Evolutionary conservation across 2,888 invertebrate genomes (phyloP).

Genomic region (Altica lythri): DNA sequence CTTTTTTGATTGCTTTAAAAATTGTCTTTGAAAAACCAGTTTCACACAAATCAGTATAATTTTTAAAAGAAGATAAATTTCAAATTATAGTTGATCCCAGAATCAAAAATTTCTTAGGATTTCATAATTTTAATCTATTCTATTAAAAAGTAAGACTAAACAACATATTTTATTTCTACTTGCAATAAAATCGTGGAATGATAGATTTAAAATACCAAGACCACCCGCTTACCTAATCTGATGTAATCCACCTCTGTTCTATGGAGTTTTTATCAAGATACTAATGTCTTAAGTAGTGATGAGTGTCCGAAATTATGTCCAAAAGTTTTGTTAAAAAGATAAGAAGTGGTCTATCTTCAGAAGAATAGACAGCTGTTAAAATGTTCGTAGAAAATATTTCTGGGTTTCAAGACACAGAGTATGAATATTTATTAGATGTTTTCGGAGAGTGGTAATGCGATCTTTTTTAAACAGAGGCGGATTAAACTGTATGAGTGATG

Average conservation of each 20-base stretch:
- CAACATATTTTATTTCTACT: too few relatives aligned
- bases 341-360: constrained; percentile 21
- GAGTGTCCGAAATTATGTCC: constrained; percentile 34
- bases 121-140: too few relatives aligned
- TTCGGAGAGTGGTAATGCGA: not conserved
- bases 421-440: constrained; percentile 26
- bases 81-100: too few relatives aligned
- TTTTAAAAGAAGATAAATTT: too few relatives aligned
- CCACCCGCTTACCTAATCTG: not conserved
- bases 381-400: constrained; percentile 19
- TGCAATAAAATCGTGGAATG: too few relatives aligned
- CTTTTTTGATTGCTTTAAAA: too few relatives aligned
- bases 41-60: too few relatives aligned
- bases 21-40: too few relatives aligned
- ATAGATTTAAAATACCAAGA: not conserved
- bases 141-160: too few relatives aligned
- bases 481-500: too few relatives aligned
- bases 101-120: too few relatives aligned
- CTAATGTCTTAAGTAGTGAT: constrained; percentile 33
- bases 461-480: too few relatives aligned
- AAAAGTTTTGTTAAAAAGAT: constrained; percentile 27
- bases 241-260: constrained; percentile 4
- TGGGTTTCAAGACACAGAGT: constrained; percentile 19
- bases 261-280: constrained; percentile 34
- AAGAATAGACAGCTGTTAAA: constrained; percentile 31